Evolutionary conservation across 2,888 invertebrate genomes (phyloP).

Genomic region (Drosophila greeni): DNA sequence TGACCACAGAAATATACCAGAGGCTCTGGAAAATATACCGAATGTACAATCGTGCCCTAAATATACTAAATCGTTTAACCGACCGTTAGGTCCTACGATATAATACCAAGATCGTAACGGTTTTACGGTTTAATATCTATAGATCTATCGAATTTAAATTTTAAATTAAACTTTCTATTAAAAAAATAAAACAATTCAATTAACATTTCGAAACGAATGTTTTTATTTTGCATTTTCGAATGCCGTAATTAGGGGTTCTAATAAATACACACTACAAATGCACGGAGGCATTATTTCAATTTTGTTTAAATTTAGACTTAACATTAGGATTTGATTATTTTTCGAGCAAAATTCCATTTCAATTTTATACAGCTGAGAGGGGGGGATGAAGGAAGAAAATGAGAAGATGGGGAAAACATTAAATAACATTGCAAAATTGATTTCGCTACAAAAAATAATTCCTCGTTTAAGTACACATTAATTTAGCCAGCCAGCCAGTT

Average conservation of each 20-base stretch:
- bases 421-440: constrained; percentile 69
- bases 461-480: constrained; percentile 48
- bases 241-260: constrained; percentile 42
- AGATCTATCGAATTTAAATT: too few relatives aligned
- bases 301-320: constrained; percentile 58
- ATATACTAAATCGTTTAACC: not conserved
- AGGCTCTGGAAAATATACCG: not conserved
- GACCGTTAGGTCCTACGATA: not conserved
- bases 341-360: constrained; percentile 65
- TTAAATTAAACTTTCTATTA: too few relatives aligned
- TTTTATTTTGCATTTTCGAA: constrained; percentile 33
- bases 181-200: constrained; percentile 7
- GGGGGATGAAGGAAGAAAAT: constrained; percentile 36
- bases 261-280: constrained; percentile 51
- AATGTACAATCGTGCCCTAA: not conserved
- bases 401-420: constrained; percentile 37
- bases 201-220: constrained; percentile 36
- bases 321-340: constrained; percentile 62
- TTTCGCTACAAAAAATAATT: constrained; percentile 74
- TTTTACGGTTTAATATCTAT: not conserved
- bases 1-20: not conserved
- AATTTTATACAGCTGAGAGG: constrained; percentile 52
- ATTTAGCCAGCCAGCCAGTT: constrained; percentile 52
- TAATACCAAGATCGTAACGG: not conserved
- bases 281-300: constrained; percentile 49